Base-by-base conservation (phyloP, 2,113 vertebrate genomes). In the Engystomops pustulosus region DNA sequence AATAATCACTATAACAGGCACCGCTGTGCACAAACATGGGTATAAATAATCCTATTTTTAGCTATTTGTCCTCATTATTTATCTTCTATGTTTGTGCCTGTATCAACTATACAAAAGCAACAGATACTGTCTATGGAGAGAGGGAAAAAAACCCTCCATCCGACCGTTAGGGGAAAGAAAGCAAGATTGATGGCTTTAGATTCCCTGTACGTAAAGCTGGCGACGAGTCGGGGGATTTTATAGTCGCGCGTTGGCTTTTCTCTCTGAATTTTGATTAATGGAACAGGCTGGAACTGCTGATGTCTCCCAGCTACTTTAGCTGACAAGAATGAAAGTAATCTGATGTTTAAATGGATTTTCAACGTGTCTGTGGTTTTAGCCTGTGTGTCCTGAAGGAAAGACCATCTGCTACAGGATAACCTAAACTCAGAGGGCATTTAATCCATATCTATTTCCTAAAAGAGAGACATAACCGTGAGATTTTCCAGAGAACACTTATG, bases 251-350 rank as follows among this genome's bases (percentile, higher is more conserved):
- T 30, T 86, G 90, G 79, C 87, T 90, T 87, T 86, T 87, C 84
- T 84, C 12, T 0, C 87, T 83, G 88, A 88, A 87, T 89, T 86
- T 89, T 90, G 89, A 92, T 88, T 81, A 88, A 90, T 89, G 91
- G 85, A 81, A 85, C 85, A 36, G 85, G 69, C 86, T 83, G 85
- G 81, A 86, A 85, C 81, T 0, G 53, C 88, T 62, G 85, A 89
- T 88, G 87, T 85, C 88, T 88, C 85, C 49, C 89, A 27, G 87
- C 88, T 89, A 88, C 80, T 15, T 85, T 20, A 6, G 74, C 88
- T 85, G 79, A 87, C 88, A 89, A 90, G 81, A 87, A 80, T 1
- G 45, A 88, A 30, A 77, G 83, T 88, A 87, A 86, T 81, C 88
- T 81, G 83, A 85, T 14, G 72, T 88, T 89, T 88, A 80, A 80